Conservation (phyloP, 2,888 invertebrate species). For the Margaritifera margaritifera region DNA sequence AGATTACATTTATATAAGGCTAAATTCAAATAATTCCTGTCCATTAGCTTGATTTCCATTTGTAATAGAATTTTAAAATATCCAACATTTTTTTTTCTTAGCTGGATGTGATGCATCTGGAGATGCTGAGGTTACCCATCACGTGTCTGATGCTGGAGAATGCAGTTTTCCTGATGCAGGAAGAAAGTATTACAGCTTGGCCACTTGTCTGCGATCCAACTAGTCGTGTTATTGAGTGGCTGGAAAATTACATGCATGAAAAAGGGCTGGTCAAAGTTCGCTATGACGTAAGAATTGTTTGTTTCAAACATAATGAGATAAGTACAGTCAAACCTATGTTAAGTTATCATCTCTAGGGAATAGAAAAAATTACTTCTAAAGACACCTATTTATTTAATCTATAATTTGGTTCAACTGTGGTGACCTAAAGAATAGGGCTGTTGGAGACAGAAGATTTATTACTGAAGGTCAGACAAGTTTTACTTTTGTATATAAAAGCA, state of each 20-base stretch:
- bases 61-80: background rate
- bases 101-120: slow-evolving; percentile 65
- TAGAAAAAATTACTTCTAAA: too few relatives aligned
- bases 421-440: too few relatives aligned
- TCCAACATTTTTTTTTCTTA: slow-evolving; percentile 24
- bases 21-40: too few relatives aligned
- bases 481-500: too few relatives aligned
- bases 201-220: slow-evolving; percentile 72
- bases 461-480: too few relatives aligned
- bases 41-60: too few relatives aligned
- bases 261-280: slow-evolving; percentile 65
- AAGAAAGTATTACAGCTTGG: slow-evolving; percentile 68
- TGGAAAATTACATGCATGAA: slow-evolving; percentile 56
- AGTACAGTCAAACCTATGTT: too few relatives aligned
- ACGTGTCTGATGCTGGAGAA: slow-evolving; percentile 71
- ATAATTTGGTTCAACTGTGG: too few relatives aligned
- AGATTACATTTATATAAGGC: too few relatives aligned
- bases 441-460: too few relatives aligned
- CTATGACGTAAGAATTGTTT: slow-evolving; percentile 66
- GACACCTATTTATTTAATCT: background rate
- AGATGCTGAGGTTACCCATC: slow-evolving; percentile 62
- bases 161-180: slow-evolving; percentile 70
- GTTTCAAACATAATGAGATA: background rate
- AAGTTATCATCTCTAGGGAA: too few relatives aligned
- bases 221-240: slow-evolving; percentile 67